Evolutionary conservation across 2,888 invertebrate species (phyloP).

Genomic region (Neria commutata): DNA sequence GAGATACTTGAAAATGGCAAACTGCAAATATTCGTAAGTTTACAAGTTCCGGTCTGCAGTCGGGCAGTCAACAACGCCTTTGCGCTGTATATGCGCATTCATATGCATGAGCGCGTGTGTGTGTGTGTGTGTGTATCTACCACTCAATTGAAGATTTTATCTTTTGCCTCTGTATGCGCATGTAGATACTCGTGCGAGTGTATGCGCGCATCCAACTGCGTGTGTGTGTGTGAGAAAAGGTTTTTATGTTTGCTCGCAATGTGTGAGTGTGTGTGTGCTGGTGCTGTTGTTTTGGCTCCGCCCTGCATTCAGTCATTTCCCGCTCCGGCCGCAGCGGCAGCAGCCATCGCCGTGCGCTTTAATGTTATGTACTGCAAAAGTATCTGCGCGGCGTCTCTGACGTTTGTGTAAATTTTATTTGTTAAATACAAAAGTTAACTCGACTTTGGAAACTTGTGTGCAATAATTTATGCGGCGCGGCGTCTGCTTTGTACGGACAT

Average conservation of each 20-base stretch:
- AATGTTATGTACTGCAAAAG: not conserved
- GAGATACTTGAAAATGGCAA: conserved; percentile 4
- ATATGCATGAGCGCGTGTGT: too few species aligned
- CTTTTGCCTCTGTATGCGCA: not conserved
- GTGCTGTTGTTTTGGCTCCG: conserved; percentile 4
- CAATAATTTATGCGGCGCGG: conserved; percentile 55
- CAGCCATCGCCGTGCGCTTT: not conserved
- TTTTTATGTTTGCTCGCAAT: not conserved
- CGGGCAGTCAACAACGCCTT: too few species aligned
- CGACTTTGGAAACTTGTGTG: conserved; percentile 43
- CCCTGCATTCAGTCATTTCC: not conserved
- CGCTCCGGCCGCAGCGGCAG: not conserved
- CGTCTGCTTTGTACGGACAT: not conserved
- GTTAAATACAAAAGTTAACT: conserved; percentile 50
- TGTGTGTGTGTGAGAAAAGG: not conserved
- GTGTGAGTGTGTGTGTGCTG: not conserved
- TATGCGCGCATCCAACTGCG: not conserved
- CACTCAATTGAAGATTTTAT: conserved; percentile 4
- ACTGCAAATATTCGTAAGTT: conserved; percentile 2
- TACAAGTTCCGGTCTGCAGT: conserved; percentile 6
- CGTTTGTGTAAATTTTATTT: conserved; percentile 46
- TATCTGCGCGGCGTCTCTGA: not conserved
- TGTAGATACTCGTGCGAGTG: not conserved
- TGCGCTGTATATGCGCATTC: too few species aligned
- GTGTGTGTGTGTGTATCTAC: not conserved